Conservation (phyloP, 2,888 invertebrate genomes). For the Nezara viridula region DNA sequence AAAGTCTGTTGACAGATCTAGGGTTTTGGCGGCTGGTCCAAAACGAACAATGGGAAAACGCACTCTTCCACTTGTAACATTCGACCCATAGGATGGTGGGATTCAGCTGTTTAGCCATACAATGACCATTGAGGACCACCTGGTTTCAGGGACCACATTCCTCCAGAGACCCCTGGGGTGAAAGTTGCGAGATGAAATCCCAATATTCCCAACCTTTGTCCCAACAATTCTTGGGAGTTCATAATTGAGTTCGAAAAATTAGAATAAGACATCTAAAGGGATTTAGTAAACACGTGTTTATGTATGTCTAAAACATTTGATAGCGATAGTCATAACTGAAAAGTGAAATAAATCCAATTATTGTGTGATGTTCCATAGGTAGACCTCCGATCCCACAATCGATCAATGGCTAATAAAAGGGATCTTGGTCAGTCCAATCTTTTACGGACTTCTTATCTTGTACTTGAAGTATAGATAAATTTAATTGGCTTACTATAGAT, state of each 20-base stretch:
- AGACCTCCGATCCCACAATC: no score
- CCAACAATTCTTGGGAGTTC: not conserved
- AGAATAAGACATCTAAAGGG: not conserved
- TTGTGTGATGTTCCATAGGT: no score
- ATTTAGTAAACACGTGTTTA: no score
- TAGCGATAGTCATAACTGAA: no score
- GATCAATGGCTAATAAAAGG: no score
- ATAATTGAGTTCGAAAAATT: not conserved
- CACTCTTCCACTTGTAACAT: constrained; percentile 40
- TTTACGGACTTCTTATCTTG: no score
- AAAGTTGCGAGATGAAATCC: constrained; percentile 20
- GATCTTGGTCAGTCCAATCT: no score
- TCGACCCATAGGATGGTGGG: not conserved
- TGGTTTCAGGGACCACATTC: constrained; percentile 27
- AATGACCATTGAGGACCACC: constrained; percentile 37
- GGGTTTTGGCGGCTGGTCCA: not conserved
- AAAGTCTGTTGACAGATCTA: constrained; percentile 37
- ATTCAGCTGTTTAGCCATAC: constrained; percentile 42
- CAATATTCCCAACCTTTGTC: not conserved
- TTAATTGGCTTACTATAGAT: no score
- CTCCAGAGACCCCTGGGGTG: not conserved
- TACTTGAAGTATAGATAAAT: no score
- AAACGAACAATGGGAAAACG: not conserved
- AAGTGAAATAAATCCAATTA: no score
- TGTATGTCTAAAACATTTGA: no score